A percentile compares a stretch with the other conserved stretches of the same genome.
These are phyloP conservation scores for Formica exsecta DNA, from an alignment of 1,140 invertebrate species.

Conservation along the genomic window DNA sequence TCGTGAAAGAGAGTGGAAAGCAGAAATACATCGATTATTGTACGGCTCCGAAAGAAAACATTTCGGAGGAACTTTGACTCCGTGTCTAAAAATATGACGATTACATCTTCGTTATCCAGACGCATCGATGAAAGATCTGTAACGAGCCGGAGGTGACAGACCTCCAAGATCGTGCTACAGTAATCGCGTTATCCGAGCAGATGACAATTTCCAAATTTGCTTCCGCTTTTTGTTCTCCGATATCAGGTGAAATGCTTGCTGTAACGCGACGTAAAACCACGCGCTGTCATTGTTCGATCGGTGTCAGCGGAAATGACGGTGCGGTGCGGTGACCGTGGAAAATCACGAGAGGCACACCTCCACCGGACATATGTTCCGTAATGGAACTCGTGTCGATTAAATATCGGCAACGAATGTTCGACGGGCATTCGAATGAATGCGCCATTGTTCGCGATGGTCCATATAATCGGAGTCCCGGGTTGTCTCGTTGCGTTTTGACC, in stretches of 20 bases:
- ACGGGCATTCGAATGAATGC: constrained; percentile 28
- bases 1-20: too few species aligned
- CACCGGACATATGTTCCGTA: constrained; percentile 28
- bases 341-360: constrained; percentile 44
- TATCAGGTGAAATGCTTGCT: not conserved
- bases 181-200: too few species aligned
- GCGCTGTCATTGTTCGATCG: constrained; percentile 43
- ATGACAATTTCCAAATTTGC: constrained; percentile 6
- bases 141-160: not conserved
- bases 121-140: not conserved
- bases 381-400: constrained; percentile 58
- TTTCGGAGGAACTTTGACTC: not conserved
- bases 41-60: too few species aligned
- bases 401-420: constrained; percentile 55
- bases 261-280: not conserved
- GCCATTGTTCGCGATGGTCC: constrained; percentile 31
- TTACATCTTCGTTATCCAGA: constrained; percentile 11
- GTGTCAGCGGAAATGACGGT: constrained; percentile 44
- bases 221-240: not conserved
- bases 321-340: constrained; percentile 15
- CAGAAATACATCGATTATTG: too few species aligned
- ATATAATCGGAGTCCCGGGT: constrained; percentile 40
- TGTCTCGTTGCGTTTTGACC: constrained; percentile 17
- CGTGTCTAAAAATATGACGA: not conserved
- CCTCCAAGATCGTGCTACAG: too few species aligned